Conservation (phyloP, 2,888 invertebrate species). For the Glaucopsyche alexis region DNA sequence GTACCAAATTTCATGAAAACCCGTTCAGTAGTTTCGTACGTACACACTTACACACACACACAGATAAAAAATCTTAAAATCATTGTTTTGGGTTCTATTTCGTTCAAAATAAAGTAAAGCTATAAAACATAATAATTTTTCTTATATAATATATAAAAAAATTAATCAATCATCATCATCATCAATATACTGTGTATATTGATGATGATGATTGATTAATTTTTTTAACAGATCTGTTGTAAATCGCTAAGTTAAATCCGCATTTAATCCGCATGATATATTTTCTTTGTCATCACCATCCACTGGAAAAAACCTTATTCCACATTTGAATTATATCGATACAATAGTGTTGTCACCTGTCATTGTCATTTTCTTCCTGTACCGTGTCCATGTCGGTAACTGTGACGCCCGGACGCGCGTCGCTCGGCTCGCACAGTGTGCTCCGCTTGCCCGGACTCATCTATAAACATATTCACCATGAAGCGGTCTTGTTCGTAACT, state of each 20-base stretch:
- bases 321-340: slow-evolving; percentile 24
- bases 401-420: slow-evolving; percentile 62
- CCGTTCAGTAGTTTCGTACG: not conserved
- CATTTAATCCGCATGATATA: not conserved
- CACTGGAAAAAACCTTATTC: not conserved
- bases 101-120: no score
- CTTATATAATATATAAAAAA: no score
- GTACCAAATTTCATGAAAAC: no score
- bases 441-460: slow-evolving; percentile 66
- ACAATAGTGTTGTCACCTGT: slow-evolving; percentile 53
- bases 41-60: no score
- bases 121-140: no score
- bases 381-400: slow-evolving; percentile 76
- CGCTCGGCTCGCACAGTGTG: slow-evolving; percentile 58
- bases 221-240: no score
- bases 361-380: slow-evolving; percentile 73
- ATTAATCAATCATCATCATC: no score
- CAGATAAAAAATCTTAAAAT: no score
- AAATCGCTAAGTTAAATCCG: not conserved
- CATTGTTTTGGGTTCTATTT: no score
- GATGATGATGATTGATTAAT: no score
- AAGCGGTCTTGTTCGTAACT: slow-evolving; percentile 33
- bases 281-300: not conserved
- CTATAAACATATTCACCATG: slow-evolving; percentile 44
- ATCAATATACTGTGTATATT: no score